Conservation (phyloP, 2,113 vertebrate genomes). For the Benthochromis sp. region DNA sequence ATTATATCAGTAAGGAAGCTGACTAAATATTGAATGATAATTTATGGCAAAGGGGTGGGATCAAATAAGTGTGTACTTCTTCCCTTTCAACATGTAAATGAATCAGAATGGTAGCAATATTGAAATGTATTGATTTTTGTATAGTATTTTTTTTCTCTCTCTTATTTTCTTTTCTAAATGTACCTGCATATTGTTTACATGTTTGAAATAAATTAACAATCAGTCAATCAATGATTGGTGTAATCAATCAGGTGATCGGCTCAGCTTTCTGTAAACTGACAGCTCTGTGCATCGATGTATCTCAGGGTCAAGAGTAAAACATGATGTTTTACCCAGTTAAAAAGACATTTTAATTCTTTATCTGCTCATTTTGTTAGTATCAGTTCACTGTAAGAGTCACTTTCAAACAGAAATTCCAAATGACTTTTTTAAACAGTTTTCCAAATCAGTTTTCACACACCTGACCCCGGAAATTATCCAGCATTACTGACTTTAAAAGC, state of each 20-base stretch:
- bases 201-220: neutral
- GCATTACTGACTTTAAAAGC: neutral
- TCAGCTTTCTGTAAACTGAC: neutral
- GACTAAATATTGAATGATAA: neutral
- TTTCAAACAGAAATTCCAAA: neutral
- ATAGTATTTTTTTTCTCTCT: neutral
- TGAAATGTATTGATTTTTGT: neutral
- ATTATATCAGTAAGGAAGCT: neutral
- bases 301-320: neutral
- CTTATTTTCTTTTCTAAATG: neutral
- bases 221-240: neutral
- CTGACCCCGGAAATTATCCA: rapidly evolving
- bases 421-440: rapidly evolving
- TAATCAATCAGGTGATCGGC: rapidly evolving
- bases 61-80: neutral
- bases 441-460: neutral
- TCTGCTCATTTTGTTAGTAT: neutral
- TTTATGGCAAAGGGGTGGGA: neutral
- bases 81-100: rapidly evolving
- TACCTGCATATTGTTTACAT: neutral
- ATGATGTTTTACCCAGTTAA: neutral
- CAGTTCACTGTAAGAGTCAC: neutral
- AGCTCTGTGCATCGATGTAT: neutral
- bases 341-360: rapidly evolving
- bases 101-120: neutral